Conservation (phyloP, 64 coral and sea anemone genomes). For the Montipora foliosa region DNA sequence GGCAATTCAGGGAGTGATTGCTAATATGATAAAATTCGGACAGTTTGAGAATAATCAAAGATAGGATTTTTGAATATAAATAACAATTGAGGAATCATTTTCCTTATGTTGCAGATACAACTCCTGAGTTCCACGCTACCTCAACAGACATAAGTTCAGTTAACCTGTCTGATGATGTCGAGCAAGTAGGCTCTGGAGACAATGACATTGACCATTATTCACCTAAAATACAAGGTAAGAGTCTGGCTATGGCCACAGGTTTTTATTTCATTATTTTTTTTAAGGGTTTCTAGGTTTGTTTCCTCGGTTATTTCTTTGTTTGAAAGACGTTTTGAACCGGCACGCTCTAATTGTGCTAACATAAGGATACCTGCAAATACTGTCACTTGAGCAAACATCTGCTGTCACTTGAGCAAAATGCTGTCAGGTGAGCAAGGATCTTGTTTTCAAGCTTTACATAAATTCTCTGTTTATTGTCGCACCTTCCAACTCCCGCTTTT, state of each 20-base stretch:
- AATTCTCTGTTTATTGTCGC: no score
- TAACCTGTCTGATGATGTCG: background rate
- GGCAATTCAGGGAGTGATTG: background rate
- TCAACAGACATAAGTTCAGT: background rate
- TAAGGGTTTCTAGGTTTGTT: background rate
- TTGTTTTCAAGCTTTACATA: no score
- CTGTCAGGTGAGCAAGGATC: no score
- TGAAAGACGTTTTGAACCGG: background rate
- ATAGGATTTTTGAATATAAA: background rate
- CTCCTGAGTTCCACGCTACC: background rate
- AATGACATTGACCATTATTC: background rate
- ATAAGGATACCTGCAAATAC: background rate
- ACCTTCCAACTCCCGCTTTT: no score
- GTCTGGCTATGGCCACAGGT: background rate
- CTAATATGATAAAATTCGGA: conserved; percentile 8
- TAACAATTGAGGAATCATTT: background rate
- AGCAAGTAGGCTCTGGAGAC: background rate
- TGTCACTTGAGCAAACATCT: no score
- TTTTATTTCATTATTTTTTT: background rate
- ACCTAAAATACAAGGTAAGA: conserved; percentile 4
- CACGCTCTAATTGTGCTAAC: background rate
- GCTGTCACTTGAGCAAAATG: no score
- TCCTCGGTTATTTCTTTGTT: background rate
- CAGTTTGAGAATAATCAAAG: background rate
- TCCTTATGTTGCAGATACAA: conserved; percentile 2